Base-by-base conservation (phyloP, 2,888 invertebrate genomes). In the Dorcus parallelipipedus region DNA sequence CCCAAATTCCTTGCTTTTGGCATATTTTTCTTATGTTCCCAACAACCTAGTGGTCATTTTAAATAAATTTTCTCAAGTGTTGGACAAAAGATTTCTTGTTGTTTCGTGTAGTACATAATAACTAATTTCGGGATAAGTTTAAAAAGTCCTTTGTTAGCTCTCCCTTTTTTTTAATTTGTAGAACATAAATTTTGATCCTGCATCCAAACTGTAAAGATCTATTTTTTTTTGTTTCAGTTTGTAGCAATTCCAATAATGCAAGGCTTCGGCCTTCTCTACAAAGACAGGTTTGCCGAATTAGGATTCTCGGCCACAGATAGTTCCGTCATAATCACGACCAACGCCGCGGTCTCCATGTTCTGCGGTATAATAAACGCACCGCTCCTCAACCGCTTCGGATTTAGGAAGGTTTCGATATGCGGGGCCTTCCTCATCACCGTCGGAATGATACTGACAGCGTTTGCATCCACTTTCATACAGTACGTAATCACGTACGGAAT, bases 291-390 rank as follows among this genome's bases (percentile, higher is more conserved):
- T 66, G 74, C 73, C 2, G 79, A 80, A 4, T 77, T 86, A 2
- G 81, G 81, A 4, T 75, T 89, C 56, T 78, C 83, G 9, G 84
- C 84, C 1, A 85, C 85, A 0, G 83, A 88, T 69, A 82, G 83
- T 5, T 81, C 86, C 2, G 76, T 86, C 20, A 84, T 89, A 47
- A 83, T 88, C 53, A 86, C 84, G 65, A 75, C 85, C 10, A 88
- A 89, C 72, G 83, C 86, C 65, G 86, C 88, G 17, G 83, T 86
- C 66, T 86, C 87, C 7, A 86, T 88, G 85, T 74, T 85, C 10
- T 71, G 86, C 33, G 88, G 88, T 0, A 78, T 89, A 57, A 79
- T 86, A 58, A 86, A 86, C 62, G 89, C 87, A 0, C 86, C 86
- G 0, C 72, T 88, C 7, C 72, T 89, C 6, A 81, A 81, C 58